These are phyloP conservation scores for Brevipalpus yothersi DNA, from an alignment of 1,140 invertebrate genomes.

Conservation along the genomic window DNA sequence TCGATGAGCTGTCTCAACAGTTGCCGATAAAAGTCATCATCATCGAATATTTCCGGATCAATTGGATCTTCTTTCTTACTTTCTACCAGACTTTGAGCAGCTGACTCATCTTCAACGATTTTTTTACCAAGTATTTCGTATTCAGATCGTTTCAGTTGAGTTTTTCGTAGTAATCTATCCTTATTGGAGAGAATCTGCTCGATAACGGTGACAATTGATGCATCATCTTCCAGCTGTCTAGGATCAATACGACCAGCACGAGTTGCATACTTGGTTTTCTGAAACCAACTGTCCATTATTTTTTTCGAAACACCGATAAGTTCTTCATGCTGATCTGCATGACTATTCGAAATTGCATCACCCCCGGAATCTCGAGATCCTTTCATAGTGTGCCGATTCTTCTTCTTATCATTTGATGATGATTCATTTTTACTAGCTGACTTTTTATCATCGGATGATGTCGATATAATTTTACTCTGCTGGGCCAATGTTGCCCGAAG, in stretches of 20 bases:
- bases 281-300: conserved; percentile 64
- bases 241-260: conserved; percentile 18
- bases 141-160: conserved; percentile 47
- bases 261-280: conserved; percentile 37
- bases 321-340: too few species aligned
- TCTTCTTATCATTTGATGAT: too few species aligned
- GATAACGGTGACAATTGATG: conserved; percentile 57
- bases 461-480: too few species aligned
- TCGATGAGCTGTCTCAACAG: conserved; percentile 73
- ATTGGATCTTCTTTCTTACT: conserved; percentile 27
- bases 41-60: conserved; percentile 73
- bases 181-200: conserved; percentile 54
- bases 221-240: conserved; percentile 38
- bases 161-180: conserved; percentile 43
- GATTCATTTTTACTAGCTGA: too few species aligned
- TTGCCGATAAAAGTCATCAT: conserved; percentile 89
- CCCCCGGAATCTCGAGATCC: too few species aligned
- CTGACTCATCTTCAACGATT: conserved; percentile 11
- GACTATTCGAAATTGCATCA: too few species aligned
- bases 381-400: too few species aligned
- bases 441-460: too few species aligned
- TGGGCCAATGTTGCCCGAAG: too few species aligned
- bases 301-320: neutral
- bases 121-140: conserved; percentile 38
- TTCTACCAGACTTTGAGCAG: conserved; percentile 12